Base-by-base conservation (phyloP, 53 echinoderm and acorn worm species). In the Holothuria scabra region DNA sequence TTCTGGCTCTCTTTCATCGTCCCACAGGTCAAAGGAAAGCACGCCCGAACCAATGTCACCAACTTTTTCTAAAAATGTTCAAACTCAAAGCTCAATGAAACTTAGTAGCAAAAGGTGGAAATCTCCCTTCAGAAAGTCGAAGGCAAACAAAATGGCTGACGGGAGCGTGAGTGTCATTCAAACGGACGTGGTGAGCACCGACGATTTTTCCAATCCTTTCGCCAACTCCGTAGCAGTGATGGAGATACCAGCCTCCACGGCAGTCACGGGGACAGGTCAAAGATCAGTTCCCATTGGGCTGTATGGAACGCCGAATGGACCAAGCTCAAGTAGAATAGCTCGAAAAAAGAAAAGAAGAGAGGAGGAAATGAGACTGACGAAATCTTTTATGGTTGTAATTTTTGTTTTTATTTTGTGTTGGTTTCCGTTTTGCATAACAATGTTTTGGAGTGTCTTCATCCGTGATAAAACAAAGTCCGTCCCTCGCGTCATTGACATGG, bases 381-480 rank as follows among this genome's bases (percentile, higher is more conserved):
- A 94, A 37, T 94, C 99, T 12, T 97, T 97, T 79, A 23, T 97
- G 8, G 94, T 97, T 13, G 99, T 97, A 35, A 94, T 97, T 49
- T 89, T 91, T 38, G 87, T 87, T 66, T 97, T 97, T 82, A 85
- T 97, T 20, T 55, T 89, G 24, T 97, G 94, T 56, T 97, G 99
- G 99, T 84, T 97, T 56, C 99, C 99, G 5, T 97, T 94, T 80
- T 97, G 99, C 52, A 81, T 97, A 13, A 94, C 99, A 1, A 97
- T 97, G 99, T 92, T 97, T 75, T 97, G 99, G 99, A 91, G 89
- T 41, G 99, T 94, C 22, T 92, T 91, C 60, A 85, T 86, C 23
- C 23, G 65, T 5, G 56, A 32, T 20, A 70, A 75, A 14, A 65
- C 86, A 16, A 57, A 78, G 18, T 85, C 92, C 19, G 93, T 93